Evolutionary conservation across 2,888 invertebrate genomes (phyloP).

Genomic region (Notodonta dromedarius): DNA sequence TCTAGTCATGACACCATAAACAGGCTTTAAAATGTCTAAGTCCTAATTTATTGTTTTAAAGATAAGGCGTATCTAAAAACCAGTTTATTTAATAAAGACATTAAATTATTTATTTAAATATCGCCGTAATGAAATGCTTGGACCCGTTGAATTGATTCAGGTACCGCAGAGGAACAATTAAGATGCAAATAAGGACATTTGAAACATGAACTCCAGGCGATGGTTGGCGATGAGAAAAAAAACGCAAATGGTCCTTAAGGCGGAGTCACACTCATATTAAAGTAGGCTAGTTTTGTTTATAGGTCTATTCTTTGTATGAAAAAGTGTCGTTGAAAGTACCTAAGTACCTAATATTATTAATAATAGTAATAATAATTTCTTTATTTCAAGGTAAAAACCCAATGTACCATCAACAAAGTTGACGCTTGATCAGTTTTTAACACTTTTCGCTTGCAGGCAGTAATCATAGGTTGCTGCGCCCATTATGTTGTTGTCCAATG

Average conservation of each 20-base stretch:
- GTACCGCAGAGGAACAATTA: slow-evolving; percentile 62
- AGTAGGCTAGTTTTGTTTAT: too few relatives aligned
- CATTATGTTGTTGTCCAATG: too few relatives aligned
- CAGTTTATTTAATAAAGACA: slow-evolving; percentile 48
- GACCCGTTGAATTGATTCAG: slow-evolving; percentile 61
- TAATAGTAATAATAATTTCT: too few relatives aligned
- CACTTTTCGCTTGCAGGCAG: too few relatives aligned
- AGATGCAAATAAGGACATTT: slow-evolving; percentile 69
- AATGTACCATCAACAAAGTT: too few relatives aligned
- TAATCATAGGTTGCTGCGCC: too few relatives aligned
- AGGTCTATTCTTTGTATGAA: not conserved
- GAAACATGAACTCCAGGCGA: slow-evolving; percentile 39
- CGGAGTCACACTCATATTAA: not conserved
- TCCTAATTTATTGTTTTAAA: slow-evolving; percentile 29
- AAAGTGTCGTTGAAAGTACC: too few relatives aligned
- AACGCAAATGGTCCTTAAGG: slow-evolving; percentile 13
- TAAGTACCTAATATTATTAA: too few relatives aligned
- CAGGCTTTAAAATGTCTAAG: slow-evolving; percentile 28
- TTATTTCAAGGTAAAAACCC: too few relatives aligned
- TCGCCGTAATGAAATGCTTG: slow-evolving; percentile 36
- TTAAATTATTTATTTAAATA: slow-evolving; percentile 38
- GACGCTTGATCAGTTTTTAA: too few relatives aligned
- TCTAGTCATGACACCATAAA: slow-evolving; percentile 7
- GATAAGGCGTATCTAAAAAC: slow-evolving; percentile 36
- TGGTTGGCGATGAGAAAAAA: slow-evolving; percentile 37